Evolutionary conservation across 92 coral and sea anemone genomes (phyloP).

Genomic region (Virgularia gustaviana): DNA sequence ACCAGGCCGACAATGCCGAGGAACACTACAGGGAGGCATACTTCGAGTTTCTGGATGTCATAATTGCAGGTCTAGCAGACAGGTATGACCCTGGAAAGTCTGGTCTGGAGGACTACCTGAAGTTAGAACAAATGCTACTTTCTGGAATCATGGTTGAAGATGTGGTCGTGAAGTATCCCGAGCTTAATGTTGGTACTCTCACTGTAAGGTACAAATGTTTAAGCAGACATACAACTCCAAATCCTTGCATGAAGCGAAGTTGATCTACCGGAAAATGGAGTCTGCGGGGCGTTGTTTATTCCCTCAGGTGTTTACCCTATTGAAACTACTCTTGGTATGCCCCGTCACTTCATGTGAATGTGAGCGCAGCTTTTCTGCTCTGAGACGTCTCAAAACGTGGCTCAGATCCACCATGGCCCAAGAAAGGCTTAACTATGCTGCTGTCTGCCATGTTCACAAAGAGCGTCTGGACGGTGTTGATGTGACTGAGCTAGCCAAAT

Average conservation of each 20-base stretch:
- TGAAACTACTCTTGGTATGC: conserved; percentile 1
- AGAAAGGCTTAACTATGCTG: neutral
- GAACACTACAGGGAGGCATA: neutral
- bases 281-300: conserved; percentile 1
- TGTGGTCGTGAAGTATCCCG: neutral
- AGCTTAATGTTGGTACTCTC: neutral
- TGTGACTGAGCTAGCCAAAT: neutral
- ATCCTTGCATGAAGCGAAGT: conserved; percentile 2
- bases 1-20: neutral
- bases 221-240: conserved; percentile 12
- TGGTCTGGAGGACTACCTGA: neutral
- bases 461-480: neutral
- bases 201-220: conserved; percentile 2
- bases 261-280: neutral
- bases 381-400: conserved; percentile 10
- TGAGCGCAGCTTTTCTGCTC: conserved; percentile 2
- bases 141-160: neutral
- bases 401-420: conserved; percentile 10
- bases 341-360: neutral
- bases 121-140: conserved; percentile 7
- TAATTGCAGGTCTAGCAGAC: neutral
- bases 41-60: conserved; percentile 3
- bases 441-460: conserved; percentile 12
- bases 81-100: conserved; percentile 4
- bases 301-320: conserved; percentile 12